phyloP scores from a whole-genome alignment of 2,797 vertebrate species.

The Apogon talboti region DNA sequence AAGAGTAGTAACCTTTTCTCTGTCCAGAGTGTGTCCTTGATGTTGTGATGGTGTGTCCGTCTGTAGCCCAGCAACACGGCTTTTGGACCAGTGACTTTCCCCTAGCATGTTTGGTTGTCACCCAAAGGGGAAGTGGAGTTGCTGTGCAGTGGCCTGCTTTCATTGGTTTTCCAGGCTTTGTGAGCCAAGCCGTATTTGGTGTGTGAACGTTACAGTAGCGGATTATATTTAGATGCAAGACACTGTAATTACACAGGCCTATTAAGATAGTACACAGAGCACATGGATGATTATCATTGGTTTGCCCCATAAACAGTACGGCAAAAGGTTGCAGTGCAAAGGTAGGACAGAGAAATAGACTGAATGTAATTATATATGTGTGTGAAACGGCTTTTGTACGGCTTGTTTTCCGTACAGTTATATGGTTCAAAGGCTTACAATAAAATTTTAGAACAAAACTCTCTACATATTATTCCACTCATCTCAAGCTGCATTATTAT shows the following conservation, averaged over 20 bases:
- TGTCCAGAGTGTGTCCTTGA: neutral
- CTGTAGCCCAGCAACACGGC: slow-evolving; percentile 42
- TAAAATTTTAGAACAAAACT: neutral
- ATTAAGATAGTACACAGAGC: slow-evolving; percentile 1
- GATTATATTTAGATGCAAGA: slow-evolving; percentile 66
- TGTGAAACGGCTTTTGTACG: too few species aligned
- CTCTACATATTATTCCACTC: neutral
- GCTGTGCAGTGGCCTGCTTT: slow-evolving; percentile 6
- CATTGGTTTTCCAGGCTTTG: slow-evolving; percentile 38
- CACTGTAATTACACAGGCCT: slow-evolving; percentile 14
- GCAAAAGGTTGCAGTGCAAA: too few species aligned
- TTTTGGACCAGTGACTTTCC: neutral
- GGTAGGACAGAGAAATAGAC: too few species aligned
- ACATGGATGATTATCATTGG: neutral
- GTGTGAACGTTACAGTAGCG: slow-evolving; percentile 31
- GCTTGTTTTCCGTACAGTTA: too few species aligned
- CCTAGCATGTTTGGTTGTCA: slow-evolving; percentile 29
- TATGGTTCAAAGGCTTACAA: neutral
- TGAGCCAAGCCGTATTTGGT: slow-evolving; percentile 54
- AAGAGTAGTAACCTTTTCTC: too few species aligned
- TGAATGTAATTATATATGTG: too few species aligned
- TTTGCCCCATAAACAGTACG: too few species aligned
- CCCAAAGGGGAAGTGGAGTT: slow-evolving; percentile 28
- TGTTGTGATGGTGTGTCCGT: slow-evolving; percentile 30
- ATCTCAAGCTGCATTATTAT: slow-evolving; percentile 2